Percentiles rank a stretch among this genome's conserved stretches.
Conservation (phyloP, 2,113 vertebrate species). For the Ophthalmotilapia sp. region DNA sequence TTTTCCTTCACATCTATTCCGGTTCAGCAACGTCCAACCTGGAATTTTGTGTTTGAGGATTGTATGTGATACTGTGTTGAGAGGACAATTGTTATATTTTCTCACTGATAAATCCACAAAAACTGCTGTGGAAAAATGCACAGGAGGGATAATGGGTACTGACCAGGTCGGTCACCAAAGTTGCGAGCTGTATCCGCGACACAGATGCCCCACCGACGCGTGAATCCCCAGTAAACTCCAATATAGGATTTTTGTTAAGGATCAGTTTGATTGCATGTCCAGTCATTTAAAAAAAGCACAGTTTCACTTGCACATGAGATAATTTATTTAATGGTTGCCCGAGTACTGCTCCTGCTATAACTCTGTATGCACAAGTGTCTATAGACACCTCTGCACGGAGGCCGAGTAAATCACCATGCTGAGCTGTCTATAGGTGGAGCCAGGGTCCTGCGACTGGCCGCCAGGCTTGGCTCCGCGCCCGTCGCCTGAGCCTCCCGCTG, state of each 20-base stretch:
- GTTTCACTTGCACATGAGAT: neutral
- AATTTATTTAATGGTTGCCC: neutral
- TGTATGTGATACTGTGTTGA: neutral
- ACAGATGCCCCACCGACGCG: fast-evolving
- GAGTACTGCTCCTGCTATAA: neutral
- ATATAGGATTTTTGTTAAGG: neutral
- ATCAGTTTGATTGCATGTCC: neutral
- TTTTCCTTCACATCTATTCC: fast-evolving
- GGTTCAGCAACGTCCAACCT: fast-evolving
- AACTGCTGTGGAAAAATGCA: neutral
- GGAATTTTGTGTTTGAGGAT: neutral
- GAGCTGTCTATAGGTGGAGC: conserved; percentile 50
- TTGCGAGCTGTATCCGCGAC: neutral
- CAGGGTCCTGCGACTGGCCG: conserved; percentile 29
- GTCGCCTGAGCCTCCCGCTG: conserved; percentile 44
- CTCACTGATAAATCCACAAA: neutral
- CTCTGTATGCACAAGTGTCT: neutral
- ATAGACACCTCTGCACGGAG: conserved; percentile 14
- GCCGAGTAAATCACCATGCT: conserved; percentile 23
- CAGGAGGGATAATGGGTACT: neutral
- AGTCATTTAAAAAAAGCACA: neutral
- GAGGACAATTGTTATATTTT: fast-evolving
- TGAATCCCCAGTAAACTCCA: fast-evolving
- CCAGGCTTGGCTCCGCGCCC: conserved; percentile 45
- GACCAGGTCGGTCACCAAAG: neutral